Base-by-base conservation (phyloP, 1,140 invertebrate species). In the Cyphomyrmex costatus region DNA sequence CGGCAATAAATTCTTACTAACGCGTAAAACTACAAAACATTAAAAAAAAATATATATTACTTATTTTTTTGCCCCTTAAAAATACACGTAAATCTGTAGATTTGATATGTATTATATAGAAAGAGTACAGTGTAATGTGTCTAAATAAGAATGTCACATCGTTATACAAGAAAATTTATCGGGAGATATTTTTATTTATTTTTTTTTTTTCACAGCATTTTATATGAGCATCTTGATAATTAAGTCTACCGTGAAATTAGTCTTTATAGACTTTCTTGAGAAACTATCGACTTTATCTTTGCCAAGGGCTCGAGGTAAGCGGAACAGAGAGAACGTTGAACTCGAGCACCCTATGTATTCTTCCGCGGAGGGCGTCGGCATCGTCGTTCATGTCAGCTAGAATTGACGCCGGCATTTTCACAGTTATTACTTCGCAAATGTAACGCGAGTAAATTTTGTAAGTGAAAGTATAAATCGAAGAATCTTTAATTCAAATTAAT, bases 401-500 rank as follows among this genome's bases (percentile, higher is more conserved):
- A 27, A 14, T 3, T 60, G 63, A 33, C n/a, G 33, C 12, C 19
- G 12, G 12, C 1, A 2, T 24, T 12, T n/a, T 56, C 33, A 6
- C 33, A 14, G 21, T 70, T 71, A 82, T 71, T 24, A 46, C 33
- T 56, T 33, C 4, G 30, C 33, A 42, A 68, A 24, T 53, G 21
- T 21, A 19, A 51, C 14, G n/a, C 12, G 21, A 36, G 2, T 4
- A 68, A 8, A n/a, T 58, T 53, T 30, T 36, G 21, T 27, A 19
- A 1, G 36, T 4, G 4, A 12, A 27, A 16, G 10, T 1, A 10
- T 42, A 42, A n/a, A 30, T 12, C 16, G 21, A 71, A 82, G 24
- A 82, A 82, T 71, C 21, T 36, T n/a, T n/a, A 8, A 27, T 58
- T 80, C 24, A 14, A 60, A 71, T 46, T 82, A 56, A 58, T 5